Evolutionary conservation across 2,888 invertebrate species (phyloP), one percentile per base, ranked within the genome.

Genomic region (Spodoptera littoralis): DNA sequence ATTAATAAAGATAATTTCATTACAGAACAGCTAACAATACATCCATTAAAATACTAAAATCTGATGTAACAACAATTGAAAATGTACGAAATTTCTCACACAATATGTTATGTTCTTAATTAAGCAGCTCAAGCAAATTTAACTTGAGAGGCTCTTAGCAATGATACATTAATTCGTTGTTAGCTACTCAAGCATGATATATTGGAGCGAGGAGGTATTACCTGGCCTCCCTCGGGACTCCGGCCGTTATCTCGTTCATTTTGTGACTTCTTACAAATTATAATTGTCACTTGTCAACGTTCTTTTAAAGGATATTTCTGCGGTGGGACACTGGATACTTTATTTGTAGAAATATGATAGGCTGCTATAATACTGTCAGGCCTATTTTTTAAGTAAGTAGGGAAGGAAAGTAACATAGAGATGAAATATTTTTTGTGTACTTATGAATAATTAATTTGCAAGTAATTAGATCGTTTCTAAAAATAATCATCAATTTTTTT

Each of bases 81-180:
- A 54, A 71, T 54, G 46, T 46, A 64, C 50, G 47, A 52, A 67
- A 71, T 63, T 55, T 49, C 41, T 44, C 68, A 58, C 53, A 61
- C 54, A 56, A 63, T 68, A 58, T 65, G 66, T 70, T 65, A 56
- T 50, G 43, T 24, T 52, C 57, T 78, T 80, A 77, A 78, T 77
- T 69, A 77, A 64, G 61, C 47, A 52, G 43, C 54, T 64, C 52
- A 60, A 45, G 55, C 55, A 48, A 68, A 64, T 72, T 70, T 53
- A 65, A 69, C 50, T 65, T 53, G 69, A 73, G 80, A 67, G 61
- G 65, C 67, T 79, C 65, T 70, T 63, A 77, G 63, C 54, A 69
- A 73, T 75, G 76, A 77, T 59, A 73, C 58, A 67, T 65, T 70
- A 70, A 77, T 72, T 56, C 63, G 66, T 59, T 73, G 73, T 61